phyloP scores from a whole-genome alignment of 2,888 invertebrate genomes.

The Athripsodes cinereus region DNA sequence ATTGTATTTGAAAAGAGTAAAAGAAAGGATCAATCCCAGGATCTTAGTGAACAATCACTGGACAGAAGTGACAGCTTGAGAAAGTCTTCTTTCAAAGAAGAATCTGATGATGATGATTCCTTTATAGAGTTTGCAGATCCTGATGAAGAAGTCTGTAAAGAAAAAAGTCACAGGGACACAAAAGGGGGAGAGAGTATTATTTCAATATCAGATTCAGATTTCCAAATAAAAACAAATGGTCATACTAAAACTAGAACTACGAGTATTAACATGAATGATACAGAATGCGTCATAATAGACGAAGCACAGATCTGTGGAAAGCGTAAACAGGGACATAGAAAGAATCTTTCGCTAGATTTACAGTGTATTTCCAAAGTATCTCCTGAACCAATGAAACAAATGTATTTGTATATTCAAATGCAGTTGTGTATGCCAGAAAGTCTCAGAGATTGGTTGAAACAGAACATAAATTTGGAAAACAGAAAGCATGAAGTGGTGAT shows the following conservation, averaged over 20 bases:
- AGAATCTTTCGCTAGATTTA: slow-evolving; percentile 46
- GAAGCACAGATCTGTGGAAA: slow-evolving; percentile 10
- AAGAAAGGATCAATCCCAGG: slow-evolving; percentile 28
- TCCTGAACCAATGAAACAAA: slow-evolving; percentile 36
- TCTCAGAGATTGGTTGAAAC: slow-evolving; percentile 83
- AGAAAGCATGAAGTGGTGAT: slow-evolving; percentile 51
- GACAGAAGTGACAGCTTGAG: neutral
- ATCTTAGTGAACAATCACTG: neutral
- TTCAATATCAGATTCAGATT: slow-evolving; percentile 22
- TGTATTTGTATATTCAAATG: slow-evolving; percentile 96
- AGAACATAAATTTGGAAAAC: slow-evolving; percentile 43
- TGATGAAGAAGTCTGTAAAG: slow-evolving; percentile 28
- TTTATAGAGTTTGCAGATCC: slow-evolving; percentile 39
- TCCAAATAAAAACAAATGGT: slow-evolving; percentile 7
- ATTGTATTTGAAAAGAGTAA: slow-evolving; percentile 42
- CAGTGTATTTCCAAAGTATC: slow-evolving; percentile 29
- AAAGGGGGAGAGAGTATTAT: slow-evolving; percentile 23
- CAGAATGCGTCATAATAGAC: slow-evolving; percentile 30
- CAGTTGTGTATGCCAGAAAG: slow-evolving; percentile 87
- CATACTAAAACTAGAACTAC: neutral
- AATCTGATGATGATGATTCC: slow-evolving; percentile 35
- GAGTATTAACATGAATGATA: slow-evolving; percentile 27
- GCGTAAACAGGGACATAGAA: slow-evolving; percentile 36
- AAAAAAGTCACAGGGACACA: slow-evolving; percentile 30
- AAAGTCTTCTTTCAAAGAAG: slow-evolving; percentile 1